Base-by-base conservation (phyloP, 2,113 vertebrate genomes). In the Channa argus region DNA sequence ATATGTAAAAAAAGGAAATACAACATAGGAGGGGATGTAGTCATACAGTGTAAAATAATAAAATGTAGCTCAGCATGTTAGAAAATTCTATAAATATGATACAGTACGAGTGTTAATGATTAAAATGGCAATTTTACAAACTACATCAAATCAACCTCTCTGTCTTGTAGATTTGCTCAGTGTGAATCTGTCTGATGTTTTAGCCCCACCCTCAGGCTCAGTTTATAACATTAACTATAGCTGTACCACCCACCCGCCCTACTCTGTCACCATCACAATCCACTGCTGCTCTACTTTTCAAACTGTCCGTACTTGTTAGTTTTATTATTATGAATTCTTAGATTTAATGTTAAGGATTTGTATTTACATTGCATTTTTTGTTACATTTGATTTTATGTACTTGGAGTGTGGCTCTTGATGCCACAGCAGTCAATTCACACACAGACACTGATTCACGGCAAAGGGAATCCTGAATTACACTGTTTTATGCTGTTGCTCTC, bases 131-230 rank as follows among this genome's bases (percentile, higher is more conserved):
- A 24, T 24, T 24, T 24, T 24, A 24, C 24, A 24, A 24, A 24
- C 24, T 24, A 1, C 24, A 24, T 1, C 24, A 24, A 24, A 24
- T 24, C 24, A 24, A 24, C 24, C 1, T 24, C 24, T 2, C 63
- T 11, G 39, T 56, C n/a, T n/a, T n/a, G n/a, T n/a, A n/a, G n/a
- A n/a, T n/a, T n/a, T n/a, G n/a, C n/a, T n/a, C 9, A 43, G 51
- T 52, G 50, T 44, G 8, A 58, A 50, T 56, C 7, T 14, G 11
- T 71, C 50, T 62, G 50, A 61, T 52, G 53, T 58, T 36, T 61
- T 7, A 36, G 41, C 54, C 49, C 12, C 37, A 43, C 47, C 39
- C 53, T 67, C 45, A 63, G 71, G 53, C 59, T 59, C 37, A 61
- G n/a, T 45, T 1, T 5, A 34, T 50, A 52, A 67, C 56, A 43